Conservation (phyloP, 2,113 vertebrate genomes). For the Cyprinodon brontotheroides region DNA sequence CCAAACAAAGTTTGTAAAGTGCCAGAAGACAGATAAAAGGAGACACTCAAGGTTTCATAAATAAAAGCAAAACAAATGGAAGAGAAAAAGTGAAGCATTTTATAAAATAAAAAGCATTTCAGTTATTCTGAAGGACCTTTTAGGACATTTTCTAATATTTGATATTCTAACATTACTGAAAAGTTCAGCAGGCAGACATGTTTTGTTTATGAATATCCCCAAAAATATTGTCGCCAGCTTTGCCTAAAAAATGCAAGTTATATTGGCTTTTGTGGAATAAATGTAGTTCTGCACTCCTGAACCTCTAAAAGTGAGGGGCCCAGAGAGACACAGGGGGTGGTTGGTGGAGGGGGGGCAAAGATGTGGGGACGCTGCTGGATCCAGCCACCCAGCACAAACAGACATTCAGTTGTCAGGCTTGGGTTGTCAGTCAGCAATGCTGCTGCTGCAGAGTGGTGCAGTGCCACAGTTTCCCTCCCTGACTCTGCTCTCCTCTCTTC, state of each 20-base stretch:
- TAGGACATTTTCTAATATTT: background rate
- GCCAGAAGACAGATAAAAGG: background rate
- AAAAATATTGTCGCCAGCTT: constrained; percentile 33
- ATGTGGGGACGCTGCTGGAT: constrained; percentile 63
- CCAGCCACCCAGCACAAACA: constrained; percentile 34
- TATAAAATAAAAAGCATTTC: background rate
- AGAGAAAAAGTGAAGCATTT: constrained; percentile 16
- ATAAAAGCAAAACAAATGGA: constrained; percentile 13
- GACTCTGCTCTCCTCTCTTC: constrained; percentile 24
- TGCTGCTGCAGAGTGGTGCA: constrained; percentile 66
- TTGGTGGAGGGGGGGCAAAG: constrained; percentile 55
- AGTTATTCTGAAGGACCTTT: constrained; percentile 9
- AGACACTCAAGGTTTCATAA: constrained; percentile 38
- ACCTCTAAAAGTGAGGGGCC: constrained; percentile 14
- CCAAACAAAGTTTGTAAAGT: constrained; percentile 36
- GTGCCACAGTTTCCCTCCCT: constrained; percentile 49
- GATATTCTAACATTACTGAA: constrained; percentile 16
- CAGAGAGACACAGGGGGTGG: constrained; percentile 12
- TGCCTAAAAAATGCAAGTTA: constrained; percentile 30
- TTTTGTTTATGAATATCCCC: constrained; percentile 25
- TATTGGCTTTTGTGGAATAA: constrained; percentile 35
- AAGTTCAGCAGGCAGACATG: constrained; percentile 28
- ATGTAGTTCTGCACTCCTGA: constrained; percentile 57
- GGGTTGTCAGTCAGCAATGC: constrained; percentile 34
- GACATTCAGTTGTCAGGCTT: constrained; percentile 25